Conservation (phyloP, 2,888 invertebrate genomes). For the Gortyna flavago region DNA sequence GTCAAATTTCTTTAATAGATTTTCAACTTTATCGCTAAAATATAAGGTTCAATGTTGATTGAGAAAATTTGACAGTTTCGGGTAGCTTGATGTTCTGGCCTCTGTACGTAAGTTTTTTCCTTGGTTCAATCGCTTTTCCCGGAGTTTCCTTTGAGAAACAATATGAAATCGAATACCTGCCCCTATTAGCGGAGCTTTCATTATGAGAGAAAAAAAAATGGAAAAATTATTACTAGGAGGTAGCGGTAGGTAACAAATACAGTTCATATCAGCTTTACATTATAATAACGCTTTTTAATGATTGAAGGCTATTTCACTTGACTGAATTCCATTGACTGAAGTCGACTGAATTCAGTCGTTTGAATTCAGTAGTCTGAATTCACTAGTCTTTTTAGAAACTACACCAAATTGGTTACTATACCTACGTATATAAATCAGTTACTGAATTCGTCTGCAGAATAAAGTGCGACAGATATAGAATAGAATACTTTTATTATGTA, state of each 20-base stretch:
- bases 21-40: too few relatives aligned
- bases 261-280: background rate
- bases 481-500: background rate
- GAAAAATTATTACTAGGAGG: background rate
- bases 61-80: too few relatives aligned
- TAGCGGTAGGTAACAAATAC: background rate
- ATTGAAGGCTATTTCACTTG: background rate
- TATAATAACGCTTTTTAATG: background rate
- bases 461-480: background rate
- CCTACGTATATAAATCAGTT: background rate
- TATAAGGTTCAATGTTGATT: too few relatives aligned
- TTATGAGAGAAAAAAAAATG: conserved; percentile 11
- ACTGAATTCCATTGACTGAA: background rate
- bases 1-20: too few relatives aligned
- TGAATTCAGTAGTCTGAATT: background rate
- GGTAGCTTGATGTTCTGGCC: too few relatives aligned
- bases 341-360: background rate
- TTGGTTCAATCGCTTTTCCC: conserved; percentile 14
- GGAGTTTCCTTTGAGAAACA: conserved; percentile 31
- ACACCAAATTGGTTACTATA: background rate
- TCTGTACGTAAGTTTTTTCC: conserved; percentile 18
- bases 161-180: conserved; percentile 32
- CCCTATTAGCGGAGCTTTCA: conserved; percentile 13
- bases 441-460: background rate
- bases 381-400: background rate